Evolutionary conservation across 1,140 invertebrate genomes (phyloP), one percentile per base, ranked within the genome.

Genomic region (Drosophila jambulina): DNA sequence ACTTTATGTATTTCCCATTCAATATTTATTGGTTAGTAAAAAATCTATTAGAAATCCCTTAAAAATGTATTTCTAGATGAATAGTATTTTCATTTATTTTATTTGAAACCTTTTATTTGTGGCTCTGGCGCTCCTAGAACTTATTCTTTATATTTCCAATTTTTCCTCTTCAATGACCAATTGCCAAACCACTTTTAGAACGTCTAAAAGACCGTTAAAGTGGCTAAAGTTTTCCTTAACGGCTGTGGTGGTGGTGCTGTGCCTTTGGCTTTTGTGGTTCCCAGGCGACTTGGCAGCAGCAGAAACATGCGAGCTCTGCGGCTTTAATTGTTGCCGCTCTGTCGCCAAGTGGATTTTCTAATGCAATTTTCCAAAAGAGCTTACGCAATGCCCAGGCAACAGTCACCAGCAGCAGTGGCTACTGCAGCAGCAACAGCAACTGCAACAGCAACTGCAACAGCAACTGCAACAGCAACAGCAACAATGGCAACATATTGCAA

Each of bases 281-380:
- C 83, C 83, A 87, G 80, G 83, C 84, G 83, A 74, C 84, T 88
- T 84, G 67, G 45, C 53, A 38, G 53, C 34, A 48, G 76, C 25
- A 29, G 17, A 75, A 88, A 87, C 83, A 84, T 88, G 83, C 83
- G 80, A 87, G 77, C 72, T 56, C 34, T 74, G 70, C 45, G 80
- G 84, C 83, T 87, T 87, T 87, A 87, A 87, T 87, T 87, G 83
- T 87, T 88, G 83, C 83, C 84, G 76, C 84, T 61, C 63, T 68
- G 75, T 75, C 59, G 80, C 80, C 80, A 87, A 87, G 84, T 87
- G 83, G 86, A 88, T 83, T 86, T 87, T 87, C 83, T 87, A 87
- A 87, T 87, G 83, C 83, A 87, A 88, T 87, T 87, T 88, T 84
- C 77, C 72, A 83, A 78, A 59, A 53, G 54, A 58, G 64, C 80